phyloP scores from a whole-genome alignment of 2,113 vertebrate genomes.

The Redunca redunca region DNA sequence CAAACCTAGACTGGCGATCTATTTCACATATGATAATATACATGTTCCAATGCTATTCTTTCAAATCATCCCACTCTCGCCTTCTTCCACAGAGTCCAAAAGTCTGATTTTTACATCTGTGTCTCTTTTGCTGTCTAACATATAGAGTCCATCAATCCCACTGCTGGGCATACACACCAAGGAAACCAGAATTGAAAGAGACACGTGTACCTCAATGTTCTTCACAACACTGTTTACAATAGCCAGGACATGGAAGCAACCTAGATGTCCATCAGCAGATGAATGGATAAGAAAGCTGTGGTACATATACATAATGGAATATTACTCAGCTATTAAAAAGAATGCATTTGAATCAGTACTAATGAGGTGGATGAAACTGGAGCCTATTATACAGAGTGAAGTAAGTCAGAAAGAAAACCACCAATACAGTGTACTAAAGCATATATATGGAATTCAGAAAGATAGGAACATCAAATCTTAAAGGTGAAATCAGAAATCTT shows the following conservation, averaged over 20 bases:
- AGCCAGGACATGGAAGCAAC: neutral
- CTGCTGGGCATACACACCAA: neutral
- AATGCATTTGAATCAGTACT: neutral
- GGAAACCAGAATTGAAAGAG: neutral
- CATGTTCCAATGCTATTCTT: neutral
- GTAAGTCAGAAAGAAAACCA: neutral
- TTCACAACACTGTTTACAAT: neutral
- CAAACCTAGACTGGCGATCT: neutral
- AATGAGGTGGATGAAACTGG: neutral
- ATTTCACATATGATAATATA: neutral
- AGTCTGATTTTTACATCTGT: neutral
- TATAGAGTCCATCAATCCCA: neutral
- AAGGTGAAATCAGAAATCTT: neutral
- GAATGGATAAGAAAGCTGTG: neutral
- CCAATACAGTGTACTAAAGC: neutral
- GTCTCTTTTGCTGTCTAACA: neutral
- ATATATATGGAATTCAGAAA: neutral
- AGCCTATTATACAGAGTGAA: neutral
- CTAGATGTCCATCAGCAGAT: neutral
- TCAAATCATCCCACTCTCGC: neutral
- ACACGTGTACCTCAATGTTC: neutral
- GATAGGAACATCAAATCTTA: neutral
- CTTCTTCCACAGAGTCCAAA: neutral
- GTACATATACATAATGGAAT: neutral
- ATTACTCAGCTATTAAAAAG: neutral